Evolutionary conservation across 2,113 vertebrate genomes (phyloP).

Genomic region (Aspiorhynchus laticeps): DNA sequence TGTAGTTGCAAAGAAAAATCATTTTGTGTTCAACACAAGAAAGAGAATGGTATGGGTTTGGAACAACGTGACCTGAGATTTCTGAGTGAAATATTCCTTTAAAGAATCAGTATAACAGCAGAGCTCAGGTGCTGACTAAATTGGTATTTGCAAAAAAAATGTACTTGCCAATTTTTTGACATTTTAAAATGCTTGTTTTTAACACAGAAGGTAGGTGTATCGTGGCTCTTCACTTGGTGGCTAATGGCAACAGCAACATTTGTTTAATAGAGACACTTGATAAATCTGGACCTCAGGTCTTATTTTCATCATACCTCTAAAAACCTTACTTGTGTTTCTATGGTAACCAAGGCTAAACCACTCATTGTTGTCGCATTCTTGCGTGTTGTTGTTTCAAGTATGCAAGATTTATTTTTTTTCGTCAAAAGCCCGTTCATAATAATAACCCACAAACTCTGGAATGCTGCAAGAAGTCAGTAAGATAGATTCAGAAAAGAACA

Average conservation of each 20-base stretch:
- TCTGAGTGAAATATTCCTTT: neutral
- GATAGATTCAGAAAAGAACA: neutral
- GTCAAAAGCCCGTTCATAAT: neutral
- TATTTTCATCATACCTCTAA: constrained; percentile 26
- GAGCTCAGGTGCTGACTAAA: neutral
- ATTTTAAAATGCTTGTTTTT: neutral
- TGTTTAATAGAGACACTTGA: constrained; percentile 35
- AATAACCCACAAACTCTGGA: neutral
- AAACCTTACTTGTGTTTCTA: constrained; percentile 29
- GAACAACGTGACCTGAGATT: neutral
- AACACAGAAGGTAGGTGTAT: neutral
- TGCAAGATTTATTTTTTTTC: neutral
- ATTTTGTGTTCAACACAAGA: neutral
- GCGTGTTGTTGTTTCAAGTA: constrained; percentile 18
- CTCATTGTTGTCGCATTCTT: constrained; percentile 3
- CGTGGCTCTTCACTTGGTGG: constrained; percentile 2
- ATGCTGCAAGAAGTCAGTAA: neutral
- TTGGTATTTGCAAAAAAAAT: neutral
- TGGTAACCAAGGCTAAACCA: constrained; percentile 38
- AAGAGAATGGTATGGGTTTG: neutral
- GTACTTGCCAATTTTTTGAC: neutral
- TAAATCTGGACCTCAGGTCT: constrained; percentile 7
- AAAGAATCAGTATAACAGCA: neutral
- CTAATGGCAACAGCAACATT: constrained; percentile 32
- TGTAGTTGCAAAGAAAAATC: neutral